Conservation (phyloP, 2,888 invertebrate species). For the Netelia fuscicornis region DNA sequence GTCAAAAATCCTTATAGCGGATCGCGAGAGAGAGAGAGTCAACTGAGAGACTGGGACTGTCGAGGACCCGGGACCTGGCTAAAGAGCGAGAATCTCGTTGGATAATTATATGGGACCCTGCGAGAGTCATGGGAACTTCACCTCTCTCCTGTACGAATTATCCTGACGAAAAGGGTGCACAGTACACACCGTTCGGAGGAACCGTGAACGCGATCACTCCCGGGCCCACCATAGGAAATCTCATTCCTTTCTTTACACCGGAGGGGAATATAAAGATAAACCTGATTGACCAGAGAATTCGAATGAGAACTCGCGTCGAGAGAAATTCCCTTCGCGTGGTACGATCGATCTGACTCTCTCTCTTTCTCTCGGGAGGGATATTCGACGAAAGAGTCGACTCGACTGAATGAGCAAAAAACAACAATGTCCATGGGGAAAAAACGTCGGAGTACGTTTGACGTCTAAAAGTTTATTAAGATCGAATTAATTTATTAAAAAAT, state of each 20-base stretch:
- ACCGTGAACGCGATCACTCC: slow-evolving; percentile 54
- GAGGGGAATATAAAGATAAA: slow-evolving; percentile 54
- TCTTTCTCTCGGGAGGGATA: neutral
- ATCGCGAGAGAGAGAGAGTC: neutral
- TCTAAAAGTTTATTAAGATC: neutral
- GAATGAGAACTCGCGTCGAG: slow-evolving; percentile 62
- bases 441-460: neutral
- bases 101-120: slow-evolving; percentile 63
- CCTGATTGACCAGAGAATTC: slow-evolving; percentile 66
- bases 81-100: slow-evolving; percentile 58
- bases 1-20: slow-evolving; percentile 27
- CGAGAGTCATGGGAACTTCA: slow-evolving; percentile 64
- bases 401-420: neutral
- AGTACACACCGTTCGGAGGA: slow-evolving; percentile 30
- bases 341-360: slow-evolving; percentile 45
- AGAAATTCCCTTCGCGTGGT: slow-evolving; percentile 60
- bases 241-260: slow-evolving; percentile 51
- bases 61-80: slow-evolving; percentile 59
- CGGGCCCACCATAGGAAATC: slow-evolving; percentile 51
- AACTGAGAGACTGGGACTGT: slow-evolving; percentile 9
- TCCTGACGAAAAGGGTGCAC: slow-evolving; percentile 60
- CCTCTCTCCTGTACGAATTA: slow-evolving; percentile 34
- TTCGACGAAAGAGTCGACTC: neutral
- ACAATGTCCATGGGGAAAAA: neutral
- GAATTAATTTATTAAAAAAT: neutral